A percentile compares a stretch with the other conserved stretches of the same genome.
These are phyloP conservation scores for Thunnus maccoyii DNA, from an alignment of 2,113 vertebrate species.

Conservation along the genomic window DNA sequence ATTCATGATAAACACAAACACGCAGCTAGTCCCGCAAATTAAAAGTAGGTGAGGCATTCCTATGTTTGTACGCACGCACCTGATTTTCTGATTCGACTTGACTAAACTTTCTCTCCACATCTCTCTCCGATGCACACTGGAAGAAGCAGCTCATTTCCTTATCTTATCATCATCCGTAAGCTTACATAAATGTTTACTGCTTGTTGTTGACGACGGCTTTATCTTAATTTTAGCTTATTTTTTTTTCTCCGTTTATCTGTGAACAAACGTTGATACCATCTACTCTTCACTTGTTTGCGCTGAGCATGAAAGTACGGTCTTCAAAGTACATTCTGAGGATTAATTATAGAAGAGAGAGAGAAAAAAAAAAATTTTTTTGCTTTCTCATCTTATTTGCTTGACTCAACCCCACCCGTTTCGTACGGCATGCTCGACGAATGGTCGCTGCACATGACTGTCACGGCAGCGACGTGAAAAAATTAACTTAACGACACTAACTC, in stretches of 20 bases:
- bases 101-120: not conserved
- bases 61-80: not conserved
- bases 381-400: constrained; percentile 18
- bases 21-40: not conserved
- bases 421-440: not conserved
- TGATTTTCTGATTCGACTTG: not conserved
- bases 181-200: not conserved
- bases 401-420: not conserved
- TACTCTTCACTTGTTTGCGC: no score
- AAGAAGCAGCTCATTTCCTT: not conserved
- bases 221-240: not conserved
- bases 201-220: not conserved
- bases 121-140: not conserved
- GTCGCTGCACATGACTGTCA: not conserved
- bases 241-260: no score
- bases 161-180: constrained; percentile 6
- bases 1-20: constrained; percentile 9
- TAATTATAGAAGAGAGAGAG: no score
- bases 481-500: not conserved
- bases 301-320: no score
- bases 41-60: not conserved
- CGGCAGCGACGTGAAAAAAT: constrained; percentile 5
- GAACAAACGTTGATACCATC: no score
- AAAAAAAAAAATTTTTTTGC: no score
- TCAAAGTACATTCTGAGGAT: no score